Evolutionary conservation across 2,113 vertebrate species (phyloP), one percentile per base, ranked within the genome.

Genomic region (Actinemys pallida): DNA sequence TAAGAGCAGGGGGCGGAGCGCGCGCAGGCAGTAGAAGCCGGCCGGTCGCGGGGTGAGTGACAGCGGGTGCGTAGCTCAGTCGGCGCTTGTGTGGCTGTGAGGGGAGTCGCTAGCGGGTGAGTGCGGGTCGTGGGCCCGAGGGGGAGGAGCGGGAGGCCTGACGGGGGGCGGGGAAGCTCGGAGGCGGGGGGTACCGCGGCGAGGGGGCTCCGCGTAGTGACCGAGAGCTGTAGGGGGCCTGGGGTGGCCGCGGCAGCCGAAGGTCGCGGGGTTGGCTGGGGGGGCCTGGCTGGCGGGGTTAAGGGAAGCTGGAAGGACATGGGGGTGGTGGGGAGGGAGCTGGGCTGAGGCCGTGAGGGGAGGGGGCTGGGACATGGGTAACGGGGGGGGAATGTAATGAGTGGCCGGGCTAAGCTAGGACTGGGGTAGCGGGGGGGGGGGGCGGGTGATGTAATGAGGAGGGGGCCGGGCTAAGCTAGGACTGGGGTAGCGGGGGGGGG

Each of bases 1-100:
- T 78, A 45, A 78, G 75, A 78, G 24, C 19, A 16, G 29, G 31
- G 45, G 14, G 83, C 3, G 59, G 31, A 24, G 27, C 54, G 45
- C 16, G 82, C 42, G 83, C 82, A 45, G 35, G 56, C 1, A 0
- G 19, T 5, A 24, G 72, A 79, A 72, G 86, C 83, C 42, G 14
- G 39, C 4, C 2, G 2, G 81, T 14, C 4, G 0, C 2, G 9
- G 62, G 8, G 31, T 17, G 62, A 17, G 62, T 69, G 65, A 10
- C n/a, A 22, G 65, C 3, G 10, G 20, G 0, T 35, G 72, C 10
- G 72, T 17, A 10, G 69, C 7, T 79, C 1, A 7, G 57, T 25
- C 1, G 6, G 45, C 3, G 5, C 1, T 7, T 10, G 42, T 45
- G 14, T 20, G 52, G 17, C 19, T 22, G 53, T 8, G 53, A 20